phyloP scores from a whole-genome alignment of 2,888 invertebrate genomes.

The Leptogaster cylindrica region DNA sequence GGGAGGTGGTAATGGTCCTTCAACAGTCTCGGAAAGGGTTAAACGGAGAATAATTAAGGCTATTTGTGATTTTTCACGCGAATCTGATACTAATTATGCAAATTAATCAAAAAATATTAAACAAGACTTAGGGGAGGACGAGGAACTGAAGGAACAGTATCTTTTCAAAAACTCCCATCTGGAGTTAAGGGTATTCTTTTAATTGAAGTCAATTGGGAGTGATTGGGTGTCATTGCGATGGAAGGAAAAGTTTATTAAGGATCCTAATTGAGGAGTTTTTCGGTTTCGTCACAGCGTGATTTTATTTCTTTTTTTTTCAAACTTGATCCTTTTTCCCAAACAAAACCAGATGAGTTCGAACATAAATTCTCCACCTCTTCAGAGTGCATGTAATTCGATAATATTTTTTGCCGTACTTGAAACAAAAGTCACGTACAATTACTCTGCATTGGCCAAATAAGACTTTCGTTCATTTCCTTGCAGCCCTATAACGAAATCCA shows the following conservation, averaged over 20 bases:
- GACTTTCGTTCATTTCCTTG: slow-evolving; percentile 1
- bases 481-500: slow-evolving; percentile 24
- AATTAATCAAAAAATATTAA: slow-evolving; percentile 40
- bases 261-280: too few relatives aligned
- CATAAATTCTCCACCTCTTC: background rate
- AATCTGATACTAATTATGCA: slow-evolving; percentile 35
- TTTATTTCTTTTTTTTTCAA: too few relatives aligned
- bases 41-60: slow-evolving; percentile 32
- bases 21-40: slow-evolving; percentile 11
- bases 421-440: slow-evolving; percentile 36
- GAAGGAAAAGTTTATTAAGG: background rate
- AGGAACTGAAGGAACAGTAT: background rate
- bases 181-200: slow-evolving; percentile 1
- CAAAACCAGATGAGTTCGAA: too few relatives aligned
- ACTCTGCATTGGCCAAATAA: slow-evolving; percentile 34
- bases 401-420: slow-evolving; percentile 14
- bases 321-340: too few relatives aligned
- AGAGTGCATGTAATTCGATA: slow-evolving; percentile 25
- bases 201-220: slow-evolving; percentile 20
- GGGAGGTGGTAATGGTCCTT: background rate
- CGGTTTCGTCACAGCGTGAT: too few relatives aligned
- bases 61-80: slow-evolving; percentile 30
- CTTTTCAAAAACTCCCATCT: slow-evolving; percentile 11
- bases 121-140: background rate
- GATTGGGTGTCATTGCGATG: background rate